These are phyloP conservation scores for Polyommatus icarus DNA, from an alignment of 2,888 invertebrate genomes.

Conservation along the genomic window DNA sequence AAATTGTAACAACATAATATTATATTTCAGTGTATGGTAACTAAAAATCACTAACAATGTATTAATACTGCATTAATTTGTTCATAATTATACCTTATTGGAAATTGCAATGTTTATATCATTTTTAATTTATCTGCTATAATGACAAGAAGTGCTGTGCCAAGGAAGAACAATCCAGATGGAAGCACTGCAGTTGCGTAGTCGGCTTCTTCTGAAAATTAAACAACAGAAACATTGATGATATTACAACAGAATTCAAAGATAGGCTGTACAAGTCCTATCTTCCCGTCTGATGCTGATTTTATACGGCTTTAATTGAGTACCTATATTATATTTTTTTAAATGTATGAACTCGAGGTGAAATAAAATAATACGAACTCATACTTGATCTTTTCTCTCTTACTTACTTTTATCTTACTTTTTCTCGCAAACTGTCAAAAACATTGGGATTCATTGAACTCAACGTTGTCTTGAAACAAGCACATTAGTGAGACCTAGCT, in stretches of 20 bases:
- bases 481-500: too few relatives aligned
- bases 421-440: too few relatives aligned
- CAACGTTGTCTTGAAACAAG: too few relatives aligned
- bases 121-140: slow-evolving; percentile 73
- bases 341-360: too few relatives aligned
- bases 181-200: slow-evolving; percentile 62
- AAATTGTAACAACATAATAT: slow-evolving; percentile 27
- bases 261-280: not conserved
- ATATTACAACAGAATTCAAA: not conserved
- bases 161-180: slow-evolving; percentile 71
- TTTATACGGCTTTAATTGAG: not conserved
- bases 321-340: too few relatives aligned
- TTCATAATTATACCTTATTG: slow-evolving; percentile 34
- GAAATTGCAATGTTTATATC: slow-evolving; percentile 48
- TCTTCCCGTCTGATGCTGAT: not conserved
- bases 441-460: too few relatives aligned
- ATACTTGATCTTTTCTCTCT: too few relatives aligned
- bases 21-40: slow-evolving; percentile 46
- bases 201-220: slow-evolving; percentile 64
- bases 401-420: too few relatives aligned
- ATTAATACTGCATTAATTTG: slow-evolving; percentile 61
- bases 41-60: slow-evolving; percentile 45
- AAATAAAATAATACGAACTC: not conserved
- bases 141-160: slow-evolving; percentile 69
- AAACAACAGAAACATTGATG: slow-evolving; percentile 21